Conservation (phyloP, 2,797 vertebrate species). For the Champsocephalus esox region DNA sequence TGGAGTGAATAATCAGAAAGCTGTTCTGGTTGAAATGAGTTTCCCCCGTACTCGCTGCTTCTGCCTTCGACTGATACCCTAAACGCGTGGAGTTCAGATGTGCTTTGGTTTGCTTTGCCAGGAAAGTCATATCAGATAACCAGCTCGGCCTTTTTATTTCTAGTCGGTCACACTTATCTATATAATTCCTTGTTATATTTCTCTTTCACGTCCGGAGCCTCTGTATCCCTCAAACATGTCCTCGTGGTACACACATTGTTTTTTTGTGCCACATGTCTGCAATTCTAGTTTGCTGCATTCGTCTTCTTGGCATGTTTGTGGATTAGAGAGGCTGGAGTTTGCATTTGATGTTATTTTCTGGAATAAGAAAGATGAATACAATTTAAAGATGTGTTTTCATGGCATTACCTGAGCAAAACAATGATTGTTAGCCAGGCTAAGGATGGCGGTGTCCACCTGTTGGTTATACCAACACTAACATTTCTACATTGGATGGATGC, state of each 20-base stretch:
- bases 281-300: slow-evolving; percentile 18
- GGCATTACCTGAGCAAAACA: slow-evolving; percentile 10
- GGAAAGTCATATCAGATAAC: slow-evolving; percentile 76
- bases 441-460: neutral
- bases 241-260: slow-evolving; percentile 48
- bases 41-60: slow-evolving; percentile 56
- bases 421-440: neutral
- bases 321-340: slow-evolving; percentile 17
- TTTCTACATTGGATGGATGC: neutral
- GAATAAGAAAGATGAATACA: neutral
- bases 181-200: slow-evolving; percentile 67
- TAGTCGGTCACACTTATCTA: slow-evolving; percentile 71
- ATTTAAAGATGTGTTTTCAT: slow-evolving; percentile 18
- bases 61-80: slow-evolving; percentile 70
- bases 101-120: slow-evolving; percentile 26
- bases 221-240: slow-evolving; percentile 49
- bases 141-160: slow-evolving; percentile 66
- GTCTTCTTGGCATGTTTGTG: slow-evolving; percentile 17
- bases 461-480: neutral
- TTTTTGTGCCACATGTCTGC: slow-evolving; percentile 37
- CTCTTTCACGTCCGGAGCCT: slow-evolving; percentile 61
- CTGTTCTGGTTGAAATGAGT: slow-evolving; percentile 76
- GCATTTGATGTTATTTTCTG: neutral
- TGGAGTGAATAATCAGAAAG: slow-evolving; percentile 77
- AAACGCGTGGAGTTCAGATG: slow-evolving; percentile 72